Conservation (phyloP, 1,140 invertebrate genomes). For the Trigoniulus corallinus region DNA sequence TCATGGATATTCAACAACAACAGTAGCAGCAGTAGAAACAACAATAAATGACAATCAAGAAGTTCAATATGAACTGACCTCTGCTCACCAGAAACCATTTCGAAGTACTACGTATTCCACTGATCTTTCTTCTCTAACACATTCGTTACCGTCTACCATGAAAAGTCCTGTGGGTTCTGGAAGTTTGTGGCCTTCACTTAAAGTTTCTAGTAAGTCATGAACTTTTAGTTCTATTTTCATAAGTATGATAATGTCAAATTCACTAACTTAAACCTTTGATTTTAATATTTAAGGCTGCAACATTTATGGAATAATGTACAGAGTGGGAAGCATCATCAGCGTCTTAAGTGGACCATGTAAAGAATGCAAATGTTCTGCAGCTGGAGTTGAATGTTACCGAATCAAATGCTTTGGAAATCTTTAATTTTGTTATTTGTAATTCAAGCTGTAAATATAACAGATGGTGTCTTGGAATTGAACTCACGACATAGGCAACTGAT, state of each 20-base stretch:
- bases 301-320: conserved; percentile 79
- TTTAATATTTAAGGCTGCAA: conserved; percentile 73
- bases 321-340: conserved; percentile 60
- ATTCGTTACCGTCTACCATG: too few species aligned
- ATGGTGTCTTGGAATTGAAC: too few species aligned
- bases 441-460: too few species aligned
- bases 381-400: conserved; percentile 65
- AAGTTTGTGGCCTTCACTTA: conserved; percentile 14
- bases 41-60: too few species aligned
- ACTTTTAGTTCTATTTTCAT: background rate
- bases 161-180: too few species aligned
- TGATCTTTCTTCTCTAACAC: too few species aligned
- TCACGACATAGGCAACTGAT: too few species aligned
- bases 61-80: too few species aligned
- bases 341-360: conserved; percentile 65
- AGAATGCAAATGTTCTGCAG: conserved; percentile 68
- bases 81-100: conserved; percentile 11
- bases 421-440: too few species aligned
- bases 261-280: conserved; percentile 3
- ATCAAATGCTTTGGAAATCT: conserved; percentile 46
- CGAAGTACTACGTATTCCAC: too few species aligned
- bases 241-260: background rate
- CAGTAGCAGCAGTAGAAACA: too few species aligned
- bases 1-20: too few species aligned
- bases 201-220: conserved; percentile 15